These are phyloP conservation scores for Drosophila parvula DNA, from an alignment of 1,140 invertebrate species.

Conservation along the genomic window DNA sequence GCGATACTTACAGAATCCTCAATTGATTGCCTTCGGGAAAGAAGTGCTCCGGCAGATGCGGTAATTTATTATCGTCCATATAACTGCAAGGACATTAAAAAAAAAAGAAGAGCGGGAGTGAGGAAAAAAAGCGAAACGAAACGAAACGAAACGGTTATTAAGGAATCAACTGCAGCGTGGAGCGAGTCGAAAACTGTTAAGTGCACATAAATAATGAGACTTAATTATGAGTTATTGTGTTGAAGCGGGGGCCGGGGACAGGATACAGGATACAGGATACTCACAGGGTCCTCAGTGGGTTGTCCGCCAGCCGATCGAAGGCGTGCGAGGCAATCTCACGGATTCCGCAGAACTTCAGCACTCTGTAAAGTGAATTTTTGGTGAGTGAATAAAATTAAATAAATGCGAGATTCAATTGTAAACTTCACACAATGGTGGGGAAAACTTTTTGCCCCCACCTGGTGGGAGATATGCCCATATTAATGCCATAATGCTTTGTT, in stretches of 20 bases:
- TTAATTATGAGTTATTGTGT: conserved; percentile 75
- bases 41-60: conserved; percentile 69
- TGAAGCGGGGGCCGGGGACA: not conserved
- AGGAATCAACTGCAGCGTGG: conserved; percentile 11
- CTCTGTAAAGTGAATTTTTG: conserved; percentile 50
- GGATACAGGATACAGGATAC: conserved; percentile 29
- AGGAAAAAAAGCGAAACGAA: conserved; percentile 1
- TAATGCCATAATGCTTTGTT: conserved; percentile 45
- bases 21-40: conserved; percentile 81
- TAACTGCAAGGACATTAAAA: conserved; percentile 66
- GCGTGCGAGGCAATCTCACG: conserved; percentile 64
- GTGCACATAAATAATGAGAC: conserved; percentile 77
- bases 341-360: conserved; percentile 78
- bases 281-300: conserved; percentile 74
- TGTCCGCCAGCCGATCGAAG: conserved; percentile 67
- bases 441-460: no score
- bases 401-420: conserved; percentile 59
- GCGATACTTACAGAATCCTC: conserved; percentile 80
- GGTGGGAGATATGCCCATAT: conserved; percentile 15
- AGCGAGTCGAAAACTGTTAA: conserved; percentile 50
- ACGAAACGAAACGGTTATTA: conserved; percentile 12
- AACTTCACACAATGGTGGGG: conserved; percentile 38
- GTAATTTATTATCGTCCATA: conserved; percentile 84
- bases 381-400: conserved; percentile 46
- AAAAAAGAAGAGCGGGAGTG: conserved; percentile 5